phyloP scores from a whole-genome alignment of 2,888 invertebrate species.

The Cylloceria caligata region DNA sequence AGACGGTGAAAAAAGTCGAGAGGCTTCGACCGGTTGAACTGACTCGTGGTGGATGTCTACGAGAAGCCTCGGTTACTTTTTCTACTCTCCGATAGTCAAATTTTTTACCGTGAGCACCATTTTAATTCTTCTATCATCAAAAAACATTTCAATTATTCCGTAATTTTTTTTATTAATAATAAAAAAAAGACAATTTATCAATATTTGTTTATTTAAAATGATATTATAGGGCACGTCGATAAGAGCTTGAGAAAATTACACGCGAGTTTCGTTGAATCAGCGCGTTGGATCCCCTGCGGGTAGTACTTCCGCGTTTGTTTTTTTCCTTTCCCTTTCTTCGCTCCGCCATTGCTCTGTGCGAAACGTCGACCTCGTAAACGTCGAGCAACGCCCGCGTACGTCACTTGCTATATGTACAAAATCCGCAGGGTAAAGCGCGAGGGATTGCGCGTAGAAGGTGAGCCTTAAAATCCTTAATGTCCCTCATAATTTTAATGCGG shows the following conservation, averaged over 20 bases:
- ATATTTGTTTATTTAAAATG: background rate
- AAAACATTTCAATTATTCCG: background rate
- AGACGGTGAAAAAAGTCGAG: constrained; percentile 9
- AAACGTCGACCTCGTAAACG: constrained; percentile 36
- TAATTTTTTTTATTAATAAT: background rate
- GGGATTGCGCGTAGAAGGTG: constrained; percentile 9
- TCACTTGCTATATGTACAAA: background rate
- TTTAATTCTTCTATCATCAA: constrained; percentile 1
- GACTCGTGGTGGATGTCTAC: constrained; percentile 9
- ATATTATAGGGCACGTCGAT: background rate
- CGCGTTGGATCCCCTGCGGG: background rate
- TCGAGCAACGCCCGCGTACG: constrained; percentile 17
- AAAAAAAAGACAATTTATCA: no score
- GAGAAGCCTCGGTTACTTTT: background rate
- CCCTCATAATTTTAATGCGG: constrained; percentile 76
- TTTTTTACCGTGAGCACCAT: background rate
- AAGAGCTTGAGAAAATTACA: background rate
- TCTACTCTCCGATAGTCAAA: background rate
- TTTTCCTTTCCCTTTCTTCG: constrained; percentile 2
- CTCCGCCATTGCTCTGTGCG: constrained; percentile 1
- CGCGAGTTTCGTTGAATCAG: constrained; percentile 3
- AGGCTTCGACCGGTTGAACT: constrained; percentile 19
- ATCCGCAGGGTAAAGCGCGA: constrained; percentile 24
- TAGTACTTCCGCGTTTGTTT: background rate
- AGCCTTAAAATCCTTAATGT: constrained; percentile 74